phyloP scores from a whole-genome alignment of 2,888 invertebrate species.

The Heliconius hortense region DNA sequence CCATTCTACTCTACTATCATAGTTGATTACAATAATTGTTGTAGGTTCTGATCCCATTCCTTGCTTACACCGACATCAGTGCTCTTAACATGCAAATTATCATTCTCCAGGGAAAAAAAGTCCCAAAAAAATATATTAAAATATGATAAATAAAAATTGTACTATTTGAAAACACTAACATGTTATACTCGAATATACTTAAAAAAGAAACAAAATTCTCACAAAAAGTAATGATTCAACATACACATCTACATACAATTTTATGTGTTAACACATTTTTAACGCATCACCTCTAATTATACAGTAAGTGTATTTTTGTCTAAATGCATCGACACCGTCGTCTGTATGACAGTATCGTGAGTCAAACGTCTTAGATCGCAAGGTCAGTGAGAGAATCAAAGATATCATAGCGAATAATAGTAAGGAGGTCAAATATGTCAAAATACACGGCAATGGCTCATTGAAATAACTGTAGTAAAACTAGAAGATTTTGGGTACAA shows the following conservation, averaged over 20 bases:
- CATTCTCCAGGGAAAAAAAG: no score
- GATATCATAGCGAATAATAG: constrained; percentile 22
- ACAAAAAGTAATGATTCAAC: background rate
- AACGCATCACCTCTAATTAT: constrained; percentile 27
- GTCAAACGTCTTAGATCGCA: constrained; percentile 40
- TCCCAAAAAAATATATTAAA: background rate
- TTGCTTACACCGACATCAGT: no score
- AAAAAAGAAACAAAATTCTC: background rate
- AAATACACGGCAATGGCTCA: background rate
- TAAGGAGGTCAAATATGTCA: constrained; percentile 13
- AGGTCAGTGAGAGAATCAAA: constrained; percentile 28
- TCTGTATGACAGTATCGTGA: constrained; percentile 56
- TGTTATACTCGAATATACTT: background rate
- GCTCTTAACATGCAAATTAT: no score
- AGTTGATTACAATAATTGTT: no score
- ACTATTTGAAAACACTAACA: background rate
- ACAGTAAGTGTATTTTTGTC: constrained; percentile 50
- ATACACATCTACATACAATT: background rate
- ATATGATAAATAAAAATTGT: background rate
- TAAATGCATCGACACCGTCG: constrained; percentile 49
- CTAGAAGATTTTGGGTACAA: background rate
- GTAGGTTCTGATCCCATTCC: no score
- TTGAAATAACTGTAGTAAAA: background rate
- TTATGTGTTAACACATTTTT: background rate
- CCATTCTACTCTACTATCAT: background rate